A percentile compares a stretch with the other conserved stretches of the same genome.
phyloP scores from a whole-genome alignment of 2,113 vertebrate species.

The Grammomys dolichurus region DNA sequence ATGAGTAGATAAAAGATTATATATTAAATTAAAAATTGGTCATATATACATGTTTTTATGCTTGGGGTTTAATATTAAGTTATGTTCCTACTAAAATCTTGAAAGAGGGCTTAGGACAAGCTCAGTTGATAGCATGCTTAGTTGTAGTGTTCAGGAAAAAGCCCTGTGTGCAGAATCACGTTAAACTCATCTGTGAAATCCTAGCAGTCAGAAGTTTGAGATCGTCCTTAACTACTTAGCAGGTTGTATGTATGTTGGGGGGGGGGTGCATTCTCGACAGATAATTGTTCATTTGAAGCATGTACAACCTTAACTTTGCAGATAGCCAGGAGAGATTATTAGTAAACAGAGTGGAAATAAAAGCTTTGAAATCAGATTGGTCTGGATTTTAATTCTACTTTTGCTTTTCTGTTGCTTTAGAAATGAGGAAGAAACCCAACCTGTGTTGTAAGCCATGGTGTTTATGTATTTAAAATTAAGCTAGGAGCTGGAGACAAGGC shows the following conservation, averaged over 20 bases:
- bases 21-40: slow-evolving; percentile 9
- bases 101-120: neutral
- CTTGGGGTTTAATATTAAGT: slow-evolving; percentile 1
- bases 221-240: neutral
- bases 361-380: neutral
- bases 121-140: neutral
- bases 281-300: slow-evolving; percentile 21
- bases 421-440: neutral
- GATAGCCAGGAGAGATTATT: neutral
- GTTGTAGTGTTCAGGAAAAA: neutral
- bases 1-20: neutral
- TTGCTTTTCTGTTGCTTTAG: neutral
- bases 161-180: neutral
- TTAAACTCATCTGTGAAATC: neutral
- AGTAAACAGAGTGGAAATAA: neutral
- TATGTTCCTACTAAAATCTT: neutral
- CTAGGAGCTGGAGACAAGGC: neutral
- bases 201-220: neutral
- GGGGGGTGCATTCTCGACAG: neutral
- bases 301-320: neutral
- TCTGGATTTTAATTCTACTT: neutral
- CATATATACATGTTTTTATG: neutral
- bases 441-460: neutral
- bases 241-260: neutral
- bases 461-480: neutral